Evolutionary conservation across 2,113 vertebrate genomes (phyloP).

Genomic region (Conger conger): DNA sequence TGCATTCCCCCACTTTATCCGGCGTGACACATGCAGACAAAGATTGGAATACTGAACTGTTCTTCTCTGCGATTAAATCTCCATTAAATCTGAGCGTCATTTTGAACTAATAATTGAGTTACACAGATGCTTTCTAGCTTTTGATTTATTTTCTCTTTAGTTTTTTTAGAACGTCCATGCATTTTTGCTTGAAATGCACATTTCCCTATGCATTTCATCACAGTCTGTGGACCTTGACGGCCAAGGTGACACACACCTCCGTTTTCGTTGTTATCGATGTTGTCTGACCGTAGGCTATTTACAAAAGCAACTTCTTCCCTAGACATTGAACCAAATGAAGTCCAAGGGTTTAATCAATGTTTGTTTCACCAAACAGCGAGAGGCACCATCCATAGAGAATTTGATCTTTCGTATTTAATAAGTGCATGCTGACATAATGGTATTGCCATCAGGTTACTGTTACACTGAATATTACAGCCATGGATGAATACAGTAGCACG

Average conservation of each 20-base stretch:
- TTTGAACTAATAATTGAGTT: background rate
- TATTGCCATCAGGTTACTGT: background rate
- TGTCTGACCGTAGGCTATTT: background rate
- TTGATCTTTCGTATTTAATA: background rate
- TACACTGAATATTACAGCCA: background rate
- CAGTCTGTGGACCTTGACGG: background rate
- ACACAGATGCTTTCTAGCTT: background rate
- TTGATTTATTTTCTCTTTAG: background rate
- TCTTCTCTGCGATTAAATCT: slow-evolving; percentile 4
- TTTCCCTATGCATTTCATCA: background rate
- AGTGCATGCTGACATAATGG: background rate
- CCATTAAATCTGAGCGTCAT: background rate
- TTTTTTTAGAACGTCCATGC: background rate
- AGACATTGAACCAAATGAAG: background rate
- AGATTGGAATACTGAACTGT: background rate
- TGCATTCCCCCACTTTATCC: background rate
- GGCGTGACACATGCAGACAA: too few species aligned
- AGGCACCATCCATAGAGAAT: background rate
- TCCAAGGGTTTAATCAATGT: background rate
- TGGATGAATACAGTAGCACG: background rate
- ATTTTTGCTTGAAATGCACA: background rate
- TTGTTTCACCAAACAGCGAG: background rate
- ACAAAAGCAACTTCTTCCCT: background rate
- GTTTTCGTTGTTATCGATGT: background rate
- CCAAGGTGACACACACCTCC: background rate